Conservation (phyloP, 1,140 invertebrate species). For the Drosophila simulans region DNA sequence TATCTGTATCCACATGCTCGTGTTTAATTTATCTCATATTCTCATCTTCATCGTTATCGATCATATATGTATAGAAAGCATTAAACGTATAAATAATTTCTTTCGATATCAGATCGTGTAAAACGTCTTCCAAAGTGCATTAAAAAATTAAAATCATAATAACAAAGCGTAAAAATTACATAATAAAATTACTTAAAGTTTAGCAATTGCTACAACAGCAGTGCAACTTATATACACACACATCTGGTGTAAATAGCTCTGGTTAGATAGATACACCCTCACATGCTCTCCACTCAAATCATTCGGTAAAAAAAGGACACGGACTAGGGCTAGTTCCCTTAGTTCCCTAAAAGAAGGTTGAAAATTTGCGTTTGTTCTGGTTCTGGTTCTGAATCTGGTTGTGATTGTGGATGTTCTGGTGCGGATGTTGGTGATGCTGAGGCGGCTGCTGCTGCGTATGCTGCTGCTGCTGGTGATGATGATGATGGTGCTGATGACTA, state of each 20-base stretch:
- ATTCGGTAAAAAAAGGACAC: slow-evolving; percentile 1
- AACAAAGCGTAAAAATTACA: slow-evolving; percentile 28
- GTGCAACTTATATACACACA: slow-evolving; percentile 44
- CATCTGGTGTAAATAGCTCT: slow-evolving; percentile 34
- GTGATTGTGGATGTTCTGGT: slow-evolving; percentile 1
- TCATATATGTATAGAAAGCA: slow-evolving; percentile 11
- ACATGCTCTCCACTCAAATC: not conserved
- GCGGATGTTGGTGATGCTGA: slow-evolving; percentile 8
- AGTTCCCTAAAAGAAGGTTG: slow-evolving; percentile 58
- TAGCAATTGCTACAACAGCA: slow-evolving; percentile 24
- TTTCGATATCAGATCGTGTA: slow-evolving; percentile 5
- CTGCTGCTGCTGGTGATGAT: slow-evolving; percentile 22
- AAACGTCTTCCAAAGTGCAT: not conserved
- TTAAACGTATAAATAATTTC: slow-evolving; percentile 21
- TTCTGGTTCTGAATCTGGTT: slow-evolving; percentile 11
- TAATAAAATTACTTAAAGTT: slow-evolving; percentile 28
- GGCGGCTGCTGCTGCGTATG: slow-evolving; percentile 10
- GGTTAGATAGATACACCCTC: not conserved
- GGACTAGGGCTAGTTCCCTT: not conserved
- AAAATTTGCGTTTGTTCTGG: slow-evolving; percentile 82
- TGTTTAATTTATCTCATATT: slow-evolving; percentile 2
- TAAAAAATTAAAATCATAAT: slow-evolving; percentile 9
- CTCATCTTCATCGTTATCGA: not conserved
- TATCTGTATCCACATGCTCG: slow-evolving; percentile 2
- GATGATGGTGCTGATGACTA: slow-evolving; percentile 45